Conservation (phyloP, 2,797 vertebrate genomes). For the Sebastes jordani region DNA sequence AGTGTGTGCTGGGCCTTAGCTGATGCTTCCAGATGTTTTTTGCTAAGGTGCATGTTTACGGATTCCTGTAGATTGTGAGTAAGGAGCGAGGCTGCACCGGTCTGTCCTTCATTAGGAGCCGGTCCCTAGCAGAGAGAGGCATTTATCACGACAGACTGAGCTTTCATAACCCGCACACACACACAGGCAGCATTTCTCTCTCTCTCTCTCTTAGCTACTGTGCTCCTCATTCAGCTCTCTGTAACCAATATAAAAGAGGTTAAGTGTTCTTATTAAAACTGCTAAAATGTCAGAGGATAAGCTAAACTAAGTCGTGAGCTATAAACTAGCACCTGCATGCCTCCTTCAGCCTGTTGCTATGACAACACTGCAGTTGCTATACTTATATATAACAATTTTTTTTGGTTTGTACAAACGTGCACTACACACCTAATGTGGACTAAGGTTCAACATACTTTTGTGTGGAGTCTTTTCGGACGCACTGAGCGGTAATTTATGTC, state of each 20-base stretch:
- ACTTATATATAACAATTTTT: too few species aligned
- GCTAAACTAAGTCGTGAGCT: background rate
- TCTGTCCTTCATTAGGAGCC: constrained; percentile 76
- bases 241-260: background rate
- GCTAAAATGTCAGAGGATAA: background rate
- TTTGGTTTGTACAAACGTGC: too few species aligned
- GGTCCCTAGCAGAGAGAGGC: constrained; percentile 34
- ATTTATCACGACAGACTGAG: constrained; percentile 62
- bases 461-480: too few species aligned
- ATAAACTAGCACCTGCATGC: background rate
- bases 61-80: constrained; percentile 72
- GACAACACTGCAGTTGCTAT: too few species aligned
- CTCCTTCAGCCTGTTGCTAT: background rate
- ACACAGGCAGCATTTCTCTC: background rate
- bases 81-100: constrained; percentile 44
- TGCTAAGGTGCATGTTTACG: constrained; percentile 74
- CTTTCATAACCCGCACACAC: constrained; percentile 49
- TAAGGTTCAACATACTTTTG: too few species aligned
- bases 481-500: too few species aligned
- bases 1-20: constrained; percentile 25
- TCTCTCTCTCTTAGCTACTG: constrained; percentile 39
- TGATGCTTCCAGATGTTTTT: constrained; percentile 74
- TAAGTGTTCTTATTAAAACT: constrained; percentile 4
- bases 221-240: constrained; percentile 8
- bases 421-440: too few species aligned